Evolutionary conservation across 2,113 vertebrate species (phyloP).

Genomic region (Nothoprocta perdicaria): DNA sequence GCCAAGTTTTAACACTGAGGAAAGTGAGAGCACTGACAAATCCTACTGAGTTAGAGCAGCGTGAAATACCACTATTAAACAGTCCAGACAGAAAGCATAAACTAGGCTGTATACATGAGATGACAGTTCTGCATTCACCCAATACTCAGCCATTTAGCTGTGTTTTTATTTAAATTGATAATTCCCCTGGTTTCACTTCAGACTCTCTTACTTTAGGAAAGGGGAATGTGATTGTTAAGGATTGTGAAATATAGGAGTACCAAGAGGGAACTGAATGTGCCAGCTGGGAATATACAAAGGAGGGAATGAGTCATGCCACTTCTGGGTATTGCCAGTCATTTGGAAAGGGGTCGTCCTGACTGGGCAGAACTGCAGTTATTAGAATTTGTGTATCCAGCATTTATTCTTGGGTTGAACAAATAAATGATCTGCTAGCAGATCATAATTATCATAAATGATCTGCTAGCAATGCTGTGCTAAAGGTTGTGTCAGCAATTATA

Average conservation of each 20-base stretch:
- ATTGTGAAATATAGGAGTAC: slow-evolving; percentile 22
- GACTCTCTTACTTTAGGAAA: slow-evolving; percentile 29
- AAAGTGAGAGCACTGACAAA: no score
- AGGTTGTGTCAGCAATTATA: slow-evolving; percentile 55
- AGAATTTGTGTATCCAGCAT: slow-evolving; percentile 39
- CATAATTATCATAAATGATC: slow-evolving; percentile 16
- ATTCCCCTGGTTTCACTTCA: slow-evolving; percentile 23
- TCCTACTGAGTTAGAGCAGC: not conserved
- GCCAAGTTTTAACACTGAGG: no score
- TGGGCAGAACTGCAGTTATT: not conserved
- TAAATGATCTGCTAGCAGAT: slow-evolving; percentile 5
- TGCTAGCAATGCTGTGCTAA: slow-evolving; percentile 23
- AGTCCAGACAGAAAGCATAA: not conserved
- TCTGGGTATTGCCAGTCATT: slow-evolving; percentile 28
- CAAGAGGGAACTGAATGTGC: slow-evolving; percentile 46
- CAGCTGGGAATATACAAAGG: slow-evolving; percentile 41
- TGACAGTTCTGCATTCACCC: not conserved
- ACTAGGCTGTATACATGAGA: not conserved
- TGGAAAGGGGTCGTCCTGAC: slow-evolving; percentile 7
- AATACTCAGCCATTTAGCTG: not conserved
- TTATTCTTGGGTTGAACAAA: slow-evolving; percentile 15
- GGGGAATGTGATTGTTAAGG: not conserved
- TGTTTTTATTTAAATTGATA: not conserved
- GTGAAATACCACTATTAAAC: not conserved
- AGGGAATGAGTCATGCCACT: slow-evolving; percentile 44